Evolutionary conservation across 64 coral and sea anemone genomes (phyloP), one percentile per base, ranked within the genome.

Genomic region (Porites lutea): DNA sequence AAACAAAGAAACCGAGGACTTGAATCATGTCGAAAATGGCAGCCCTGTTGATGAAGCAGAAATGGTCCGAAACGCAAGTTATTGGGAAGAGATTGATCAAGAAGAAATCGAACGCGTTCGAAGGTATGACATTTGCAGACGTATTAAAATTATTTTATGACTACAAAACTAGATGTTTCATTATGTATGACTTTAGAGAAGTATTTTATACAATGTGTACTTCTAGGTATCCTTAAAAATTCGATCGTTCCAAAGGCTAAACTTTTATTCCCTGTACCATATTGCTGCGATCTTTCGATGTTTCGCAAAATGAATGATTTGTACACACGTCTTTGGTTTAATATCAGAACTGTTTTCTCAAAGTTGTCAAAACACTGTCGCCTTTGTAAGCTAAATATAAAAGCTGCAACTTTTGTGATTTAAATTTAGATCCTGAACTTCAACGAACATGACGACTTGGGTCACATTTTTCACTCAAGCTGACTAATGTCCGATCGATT

Each of bases 81-180:
- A 84, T 52, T 84, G 81, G 81, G 63, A 84, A 49, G 62, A 69
- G 22, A 60, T 84, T 3, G 63, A 84, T 51, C 44, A 84, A 84
- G 81, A 69, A 11, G 81, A 84, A 16, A 51, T 84, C 23, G 81
- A 84, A 69, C 81, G 81, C 47, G 81, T 66, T 19, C 60, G 81
- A 53, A 67, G 15, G 81, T 84, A 69, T 37, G 75, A 12, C 16
- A 18, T 11, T 54, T 23, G 18, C 21, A 82, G 8, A 44, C 14
- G 27, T 9, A 23, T 59, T 79, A 22, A 37, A 37, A 44, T 19
- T 19, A 69, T 13, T 22, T 6, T 4, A 9, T 49, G 73, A 19
- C 37, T 22, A 52, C 27, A 15, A 44, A 8, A 55, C 1, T 20
- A 21, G 63, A 37, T 37, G 27, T 37, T 37, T 37, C 27, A 37